A percentile compares a stretch with the other conserved stretches of the same genome.
These are phyloP conservation scores for Hemiscyllium ocellatum DNA, from an alignment of 2,113 vertebrate species.

Conservation along the genomic window DNA sequence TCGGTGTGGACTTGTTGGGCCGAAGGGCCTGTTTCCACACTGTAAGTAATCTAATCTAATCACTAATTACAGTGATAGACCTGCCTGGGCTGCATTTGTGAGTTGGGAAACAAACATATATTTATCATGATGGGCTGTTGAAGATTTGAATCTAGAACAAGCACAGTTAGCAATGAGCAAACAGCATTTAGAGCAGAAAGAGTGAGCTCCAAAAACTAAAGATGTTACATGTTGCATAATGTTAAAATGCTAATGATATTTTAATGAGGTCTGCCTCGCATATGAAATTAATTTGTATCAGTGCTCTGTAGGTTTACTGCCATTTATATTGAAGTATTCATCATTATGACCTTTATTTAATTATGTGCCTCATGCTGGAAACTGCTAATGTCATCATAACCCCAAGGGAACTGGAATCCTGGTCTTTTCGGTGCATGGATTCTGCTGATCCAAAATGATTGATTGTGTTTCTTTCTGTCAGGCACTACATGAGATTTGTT, in stretches of 20 bases:
- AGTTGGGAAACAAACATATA: neutral
- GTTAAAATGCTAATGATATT: neutral
- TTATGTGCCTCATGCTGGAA: neutral
- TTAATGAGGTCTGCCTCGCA: neutral
- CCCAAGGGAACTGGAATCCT: constrained; percentile 5
- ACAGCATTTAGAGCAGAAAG: neutral
- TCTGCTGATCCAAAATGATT: neutral
- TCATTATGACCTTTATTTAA: constrained; percentile 13
- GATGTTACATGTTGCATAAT: neutral
- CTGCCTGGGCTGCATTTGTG: neutral
- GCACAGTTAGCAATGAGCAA: neutral
- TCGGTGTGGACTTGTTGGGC: no score
- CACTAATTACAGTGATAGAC: neutral
- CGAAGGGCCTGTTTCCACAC: no score
- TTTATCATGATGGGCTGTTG: neutral
- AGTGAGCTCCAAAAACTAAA: neutral
- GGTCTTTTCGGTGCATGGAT: neutral
- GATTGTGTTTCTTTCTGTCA: neutral
- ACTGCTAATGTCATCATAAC: neutral
- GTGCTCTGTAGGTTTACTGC: neutral
- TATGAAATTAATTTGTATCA: neutral
- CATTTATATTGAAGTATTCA: neutral
- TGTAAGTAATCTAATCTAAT: no score
- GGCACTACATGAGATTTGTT: neutral
- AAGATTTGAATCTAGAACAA: neutral